phyloP scores from a whole-genome alignment of 2,888 invertebrate genomes.

The Mimumesa dahlbomi region DNA sequence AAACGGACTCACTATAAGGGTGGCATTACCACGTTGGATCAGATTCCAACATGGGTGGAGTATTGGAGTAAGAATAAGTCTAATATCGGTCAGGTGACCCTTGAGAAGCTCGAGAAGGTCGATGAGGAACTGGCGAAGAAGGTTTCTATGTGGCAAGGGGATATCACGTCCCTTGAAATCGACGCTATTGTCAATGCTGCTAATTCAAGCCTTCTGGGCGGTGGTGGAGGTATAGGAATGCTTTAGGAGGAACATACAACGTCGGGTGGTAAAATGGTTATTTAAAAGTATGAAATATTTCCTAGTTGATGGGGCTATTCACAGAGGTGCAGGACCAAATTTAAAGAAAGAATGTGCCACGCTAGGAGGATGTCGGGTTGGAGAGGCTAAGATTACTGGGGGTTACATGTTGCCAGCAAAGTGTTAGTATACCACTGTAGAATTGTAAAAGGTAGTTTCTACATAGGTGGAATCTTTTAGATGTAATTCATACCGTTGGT shows the following conservation, averaged over 20 bases:
- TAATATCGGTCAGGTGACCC: slow-evolving; percentile 70
- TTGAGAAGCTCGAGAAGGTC: slow-evolving; percentile 62
- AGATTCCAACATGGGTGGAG: slow-evolving; percentile 83
- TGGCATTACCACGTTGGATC: slow-evolving; percentile 78
- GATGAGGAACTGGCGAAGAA: slow-evolving; percentile 81
- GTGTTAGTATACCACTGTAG: slow-evolving; percentile 83
- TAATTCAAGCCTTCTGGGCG: slow-evolving; percentile 87
- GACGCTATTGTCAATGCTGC: slow-evolving; percentile 96
- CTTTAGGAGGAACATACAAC: neutral
- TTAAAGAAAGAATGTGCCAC: slow-evolving; percentile 87
- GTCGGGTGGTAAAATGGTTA: neutral
- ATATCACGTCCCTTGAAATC: slow-evolving; percentile 91
- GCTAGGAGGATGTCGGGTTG: slow-evolving; percentile 89
- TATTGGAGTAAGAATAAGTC: slow-evolving; percentile 79
- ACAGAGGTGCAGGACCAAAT: slow-evolving; percentile 87
- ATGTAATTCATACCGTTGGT: slow-evolving; percentile 95
- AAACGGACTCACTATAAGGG: slow-evolving; percentile 82
- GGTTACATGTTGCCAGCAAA: slow-evolving; percentile 92
- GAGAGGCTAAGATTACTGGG: slow-evolving; percentile 91
- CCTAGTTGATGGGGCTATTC: slow-evolving; percentile 94
- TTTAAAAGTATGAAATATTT: slow-evolving; percentile 26
- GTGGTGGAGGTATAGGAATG: slow-evolving; percentile 87
- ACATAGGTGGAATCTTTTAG: slow-evolving; percentile 79
- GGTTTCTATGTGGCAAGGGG: slow-evolving; percentile 87
- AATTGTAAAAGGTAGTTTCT: neutral